phyloP scores from a whole-genome alignment of 2,888 invertebrate genomes.

The Platycheirus rosarum region DNA sequence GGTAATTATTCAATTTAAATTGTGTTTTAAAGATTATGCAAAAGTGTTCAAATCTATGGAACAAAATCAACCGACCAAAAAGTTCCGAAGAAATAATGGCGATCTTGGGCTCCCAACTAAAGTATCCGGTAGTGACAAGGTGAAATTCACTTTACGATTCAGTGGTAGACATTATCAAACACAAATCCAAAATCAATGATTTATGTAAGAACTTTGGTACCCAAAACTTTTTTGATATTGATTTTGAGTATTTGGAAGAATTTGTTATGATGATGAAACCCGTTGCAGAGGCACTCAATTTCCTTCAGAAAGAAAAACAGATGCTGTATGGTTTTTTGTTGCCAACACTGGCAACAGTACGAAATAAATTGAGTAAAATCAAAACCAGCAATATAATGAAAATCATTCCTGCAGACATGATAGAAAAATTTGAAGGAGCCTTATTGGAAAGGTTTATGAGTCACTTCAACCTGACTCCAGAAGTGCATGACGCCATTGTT shows the following conservation, averaged over 20 bases:
- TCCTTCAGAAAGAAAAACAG: no score
- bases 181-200: slow-evolving; percentile 17
- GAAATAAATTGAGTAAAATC: background rate
- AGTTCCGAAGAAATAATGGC: slow-evolving; percentile 9
- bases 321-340: background rate
- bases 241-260: slow-evolving; percentile 19
- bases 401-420: background rate
- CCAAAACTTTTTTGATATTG: slow-evolving; percentile 4
- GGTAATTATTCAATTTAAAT: background rate
- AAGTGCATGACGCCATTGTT: background rate
- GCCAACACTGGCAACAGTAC: background rate
- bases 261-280: slow-evolving; percentile 15
- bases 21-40: background rate
- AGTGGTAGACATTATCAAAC: background rate
- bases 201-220: slow-evolving; percentile 19
- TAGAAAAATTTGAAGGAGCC: no score
- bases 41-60: slow-evolving; percentile 33
- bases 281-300: slow-evolving; percentile 21
- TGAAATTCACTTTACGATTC: slow-evolving; percentile 35
- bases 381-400: background rate
- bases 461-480: background rate
- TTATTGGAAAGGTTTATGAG: background rate
- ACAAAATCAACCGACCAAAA: slow-evolving; percentile 20
- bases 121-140: slow-evolving; percentile 19
- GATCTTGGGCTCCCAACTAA: slow-evolving; percentile 13